Evolutionary conservation across 2,888 invertebrate genomes (phyloP), one percentile per base, ranked within the genome.

Genomic region (Melieria omissa): DNA sequence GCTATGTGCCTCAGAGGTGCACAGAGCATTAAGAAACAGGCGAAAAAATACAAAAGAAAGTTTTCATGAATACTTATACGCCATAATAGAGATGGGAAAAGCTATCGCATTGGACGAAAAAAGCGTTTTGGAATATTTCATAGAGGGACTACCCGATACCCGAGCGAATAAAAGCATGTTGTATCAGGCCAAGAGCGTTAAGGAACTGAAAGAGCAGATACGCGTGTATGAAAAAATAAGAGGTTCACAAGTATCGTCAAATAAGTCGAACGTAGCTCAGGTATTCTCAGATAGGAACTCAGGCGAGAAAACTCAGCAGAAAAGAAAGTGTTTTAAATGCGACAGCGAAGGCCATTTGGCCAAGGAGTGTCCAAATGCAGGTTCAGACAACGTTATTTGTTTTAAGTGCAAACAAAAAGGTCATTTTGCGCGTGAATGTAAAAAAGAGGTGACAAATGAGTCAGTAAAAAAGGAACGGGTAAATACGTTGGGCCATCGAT

Each of bases 121-220:
- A n/a, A 72, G 72, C 45, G 12, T 72, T 1, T 68, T 70, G 9
- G 65, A 73, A 9, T 75, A 73, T 52, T 73, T 67, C 16, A 70
- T 72, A 0, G 67, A 75, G 8, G 73, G 70, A 4, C 65, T 75
- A 9, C 72, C 74, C 0, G 75, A 76, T 57, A 60, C 4, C 3
- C 60, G 68, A 5, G 60, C 45, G 10, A 74, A 72, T 29, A 76
- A 76, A 45, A 47, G 62, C 8, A 45, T 70, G 7, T 49, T 76
- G 14, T 76, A 70, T 46, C 73, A 73, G 55, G 70, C 76, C 0
- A 63, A 49, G 8, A 52, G 47, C 3, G 4, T 76, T 1, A 14
- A 6, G 3, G 64, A 73, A 9, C 16, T 74, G 2, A 74, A 74
- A 16, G 44, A 55, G 4, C 47, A 65, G 9, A 46, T 73, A 0